Base-by-base conservation (phyloP, 2,888 invertebrate species). In the Geotrupes spiniger region DNA sequence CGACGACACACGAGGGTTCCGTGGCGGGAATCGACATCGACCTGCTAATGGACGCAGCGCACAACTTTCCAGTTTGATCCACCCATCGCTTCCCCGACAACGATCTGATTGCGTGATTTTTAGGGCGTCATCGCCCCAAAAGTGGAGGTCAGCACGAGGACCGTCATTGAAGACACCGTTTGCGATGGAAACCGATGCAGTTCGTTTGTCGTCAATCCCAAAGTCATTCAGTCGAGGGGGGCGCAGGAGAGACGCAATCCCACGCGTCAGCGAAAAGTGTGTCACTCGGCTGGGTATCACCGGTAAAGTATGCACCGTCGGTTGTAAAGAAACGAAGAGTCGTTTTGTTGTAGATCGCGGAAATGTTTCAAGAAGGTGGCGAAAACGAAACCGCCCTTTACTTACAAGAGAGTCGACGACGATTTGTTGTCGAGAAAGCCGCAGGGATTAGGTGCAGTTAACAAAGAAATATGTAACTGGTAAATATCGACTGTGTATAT, bases 101-200 rank as follows among this genome's bases (percentile, higher is more conserved):
- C n/a, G n/a, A n/a, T n/a, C n/a, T 40, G 26, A 31, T 37, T 14
- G 5, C 21, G 4, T 2, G 9, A 16, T 10, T 38, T 38, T 12
- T 2, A 38, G 38, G 38, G 38, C 11, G 38, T 38, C n/a, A 21
- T 38, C 2, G 79, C 84, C 1, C 87, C 87, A 0, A 87, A 86
- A 74, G 80, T 86, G 47, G 84, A 85, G 70, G 74, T 86, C 46
- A 77, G 80, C 2, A 84, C 85, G 1, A 83, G 80, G 64, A 83
- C 84, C 1, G 78, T 80, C 1, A 79, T 86, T 47, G 83, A 84
- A 64, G 84, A 85, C 68, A 76, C 79, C 2, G 51, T 73, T 28
- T 66, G 63, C 44, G 42, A 58, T n/a, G 56, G 57, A 11, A 53
- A 53, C 6, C 50, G 21, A 38, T 11, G 21, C 4, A 38, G 17